Evolutionary conservation across 2,888 invertebrate genomes (phyloP).

Genomic region (Cheilosia impressa): DNA sequence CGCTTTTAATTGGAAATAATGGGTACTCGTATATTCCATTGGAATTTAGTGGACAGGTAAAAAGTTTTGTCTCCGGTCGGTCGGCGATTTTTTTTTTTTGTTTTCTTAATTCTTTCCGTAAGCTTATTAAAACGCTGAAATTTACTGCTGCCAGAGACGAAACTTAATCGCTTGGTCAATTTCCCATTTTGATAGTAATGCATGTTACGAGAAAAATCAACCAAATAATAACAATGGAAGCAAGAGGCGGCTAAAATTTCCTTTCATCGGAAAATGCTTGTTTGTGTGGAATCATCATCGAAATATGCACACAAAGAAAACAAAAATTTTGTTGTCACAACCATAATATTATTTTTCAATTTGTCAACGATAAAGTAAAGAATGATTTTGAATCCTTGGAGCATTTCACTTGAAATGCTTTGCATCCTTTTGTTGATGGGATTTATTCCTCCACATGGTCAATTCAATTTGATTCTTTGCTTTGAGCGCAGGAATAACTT

Average conservation of each 20-base stretch:
- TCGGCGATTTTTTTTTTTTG: background rate
- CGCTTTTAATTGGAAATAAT: slow-evolving; percentile 66
- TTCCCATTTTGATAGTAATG: background rate
- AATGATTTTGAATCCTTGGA: slow-evolving; percentile 10
- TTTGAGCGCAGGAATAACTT: slow-evolving; percentile 7
- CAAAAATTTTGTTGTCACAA: slow-evolving; percentile 4
- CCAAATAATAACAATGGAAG: background rate
- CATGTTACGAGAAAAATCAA: background rate
- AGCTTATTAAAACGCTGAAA: background rate
- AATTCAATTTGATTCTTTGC: slow-evolving; percentile 57
- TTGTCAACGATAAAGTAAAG: slow-evolving; percentile 26
- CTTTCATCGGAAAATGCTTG: slow-evolving; percentile 9
- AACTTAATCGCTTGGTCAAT: slow-evolving; percentile 44
- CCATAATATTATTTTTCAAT: slow-evolving; percentile 51
- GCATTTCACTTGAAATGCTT: slow-evolving; percentile 45
- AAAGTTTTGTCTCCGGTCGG: slow-evolving; percentile 31
- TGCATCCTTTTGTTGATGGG: slow-evolving; percentile 18
- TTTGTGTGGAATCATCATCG: slow-evolving; percentile 9
- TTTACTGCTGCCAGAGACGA: background rate
- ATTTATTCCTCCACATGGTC: slow-evolving; percentile 33
- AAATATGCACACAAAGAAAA: slow-evolving; percentile 9
- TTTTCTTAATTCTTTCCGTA: background rate
- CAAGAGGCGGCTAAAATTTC: background rate
- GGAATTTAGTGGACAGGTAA: slow-evolving; percentile 74
- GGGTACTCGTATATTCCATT: slow-evolving; percentile 41